Evolutionary conservation across 2,797 vertebrate genomes (phyloP).

Genomic region (Acipenser oxyrinchus): DNA sequence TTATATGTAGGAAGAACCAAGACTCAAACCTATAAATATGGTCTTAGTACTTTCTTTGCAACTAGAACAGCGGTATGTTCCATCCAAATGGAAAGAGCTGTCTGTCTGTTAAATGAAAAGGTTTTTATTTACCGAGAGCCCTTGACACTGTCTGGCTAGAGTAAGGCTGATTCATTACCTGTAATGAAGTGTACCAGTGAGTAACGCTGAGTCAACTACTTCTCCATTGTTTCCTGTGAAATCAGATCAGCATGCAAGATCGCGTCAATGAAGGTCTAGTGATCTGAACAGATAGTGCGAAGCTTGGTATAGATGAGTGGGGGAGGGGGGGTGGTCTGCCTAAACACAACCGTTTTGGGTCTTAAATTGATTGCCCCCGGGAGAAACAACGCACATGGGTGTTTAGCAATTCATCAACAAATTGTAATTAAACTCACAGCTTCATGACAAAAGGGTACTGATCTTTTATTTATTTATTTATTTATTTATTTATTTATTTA

Average conservation of each 20-base stretch:
- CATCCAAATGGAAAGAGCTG: neutral
- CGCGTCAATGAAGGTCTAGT: neutral
- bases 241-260: constrained; percentile 4
- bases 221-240: constrained; percentile 18
- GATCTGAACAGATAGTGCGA: constrained; percentile 6
- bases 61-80: no score
- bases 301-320: neutral
- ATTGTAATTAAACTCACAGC: neutral
- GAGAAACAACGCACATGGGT: neutral
- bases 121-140: constrained; percentile 3
- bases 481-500: neutral
- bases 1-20: no score
- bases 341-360: constrained; percentile 1
- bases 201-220: constrained; percentile 21
- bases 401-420: constrained; percentile 3
- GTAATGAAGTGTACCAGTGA: constrained; percentile 10
- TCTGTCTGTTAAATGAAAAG: neutral
- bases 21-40: no score
- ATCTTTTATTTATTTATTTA: neutral
- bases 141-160: constrained; percentile 2
- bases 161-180: constrained; percentile 10
- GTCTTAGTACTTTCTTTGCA: no score
- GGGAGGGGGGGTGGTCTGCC: neutral
- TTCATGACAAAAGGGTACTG: neutral
- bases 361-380: neutral